Base-by-base conservation (phyloP, 2,888 invertebrate genomes). In the Lasioglossum calceatum region DNA sequence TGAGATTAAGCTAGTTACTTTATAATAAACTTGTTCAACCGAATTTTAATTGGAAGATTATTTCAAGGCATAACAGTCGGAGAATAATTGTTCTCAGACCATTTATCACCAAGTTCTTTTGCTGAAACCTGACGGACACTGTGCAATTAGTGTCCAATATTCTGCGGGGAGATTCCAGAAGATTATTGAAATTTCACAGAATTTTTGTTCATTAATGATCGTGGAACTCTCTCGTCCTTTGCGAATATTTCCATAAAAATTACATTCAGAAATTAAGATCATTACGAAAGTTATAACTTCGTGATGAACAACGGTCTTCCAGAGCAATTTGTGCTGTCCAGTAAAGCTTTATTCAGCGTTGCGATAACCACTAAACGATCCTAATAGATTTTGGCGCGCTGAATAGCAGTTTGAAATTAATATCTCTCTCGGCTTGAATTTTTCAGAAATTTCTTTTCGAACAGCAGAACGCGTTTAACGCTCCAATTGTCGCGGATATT, bases 21-120 rank as follows among this genome's bases (percentile, higher is more conserved):
- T 19, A 67, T 67, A 67, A 36, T 67, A 67, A 16, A 67, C 67
- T 67, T 67, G 67, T 36, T 36, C 67, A 0, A 36, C 67, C 36
- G 67, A 67, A 70, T 70, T 70, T 39, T 70, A 36, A 70, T 70
- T 70, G 10, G 70, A 70, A 39, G 70, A 70, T 70, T 39, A 39
- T 39, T 39, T 39, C 39, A 12, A 70, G 36, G 70, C 36, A n/a
- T 4, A 23, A n/a, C 70, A 39, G n/a, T 64, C 12, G 70, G 39
- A n/a, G 23, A 70, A 39, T 70, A 70, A 70, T 12, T 8, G 23
- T 39, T 70, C 39, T 4, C 23, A 1, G 36, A 23, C 70, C 32
- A 23, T 70, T 70, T 70, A 70, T 70, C 70, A 23, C 70, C 14
- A 70, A 39, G 23, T 39, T 70, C 39, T 42, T 42, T 42, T 0